phyloP scores from a whole-genome alignment of 2,797 vertebrate genomes.

The Manis javanica region DNA sequence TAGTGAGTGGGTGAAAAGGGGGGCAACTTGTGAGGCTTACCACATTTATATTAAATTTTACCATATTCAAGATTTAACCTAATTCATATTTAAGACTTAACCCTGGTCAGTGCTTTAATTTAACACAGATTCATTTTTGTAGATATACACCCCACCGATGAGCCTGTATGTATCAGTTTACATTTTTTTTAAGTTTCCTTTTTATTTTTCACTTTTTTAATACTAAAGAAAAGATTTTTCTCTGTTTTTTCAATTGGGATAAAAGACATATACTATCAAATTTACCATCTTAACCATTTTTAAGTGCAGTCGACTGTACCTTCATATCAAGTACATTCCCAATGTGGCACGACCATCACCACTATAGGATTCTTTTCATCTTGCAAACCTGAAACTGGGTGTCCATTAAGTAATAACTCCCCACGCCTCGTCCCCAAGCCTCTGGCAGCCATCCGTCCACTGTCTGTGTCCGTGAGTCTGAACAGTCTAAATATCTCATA shows the following conservation, averaged over 20 bases:
- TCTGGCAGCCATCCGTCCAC: accelerated
- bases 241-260: background rate
- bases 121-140: background rate
- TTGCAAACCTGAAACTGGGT: background rate
- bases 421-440: accelerated
- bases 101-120: background rate
- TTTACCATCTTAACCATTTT: background rate
- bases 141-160: accelerated
- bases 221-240: background rate
- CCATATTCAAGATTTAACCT: background rate
- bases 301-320: accelerated
- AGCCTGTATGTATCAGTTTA: background rate
- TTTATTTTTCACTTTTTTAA: background rate
- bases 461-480: accelerated
- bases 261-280: background rate
- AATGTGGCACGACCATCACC: accelerated
- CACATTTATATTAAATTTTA: background rate
- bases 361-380: background rate
- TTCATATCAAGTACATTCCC: accelerated
- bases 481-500: accelerated
- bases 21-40: background rate
- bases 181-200: background rate
- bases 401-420: accelerated
- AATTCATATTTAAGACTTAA: accelerated
- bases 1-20: background rate